A percentile compares a stretch with the other conserved stretches of the same genome.
phyloP scores from a whole-genome alignment of 2,888 invertebrate species.

The Fissipunctia ypsillon region DNA sequence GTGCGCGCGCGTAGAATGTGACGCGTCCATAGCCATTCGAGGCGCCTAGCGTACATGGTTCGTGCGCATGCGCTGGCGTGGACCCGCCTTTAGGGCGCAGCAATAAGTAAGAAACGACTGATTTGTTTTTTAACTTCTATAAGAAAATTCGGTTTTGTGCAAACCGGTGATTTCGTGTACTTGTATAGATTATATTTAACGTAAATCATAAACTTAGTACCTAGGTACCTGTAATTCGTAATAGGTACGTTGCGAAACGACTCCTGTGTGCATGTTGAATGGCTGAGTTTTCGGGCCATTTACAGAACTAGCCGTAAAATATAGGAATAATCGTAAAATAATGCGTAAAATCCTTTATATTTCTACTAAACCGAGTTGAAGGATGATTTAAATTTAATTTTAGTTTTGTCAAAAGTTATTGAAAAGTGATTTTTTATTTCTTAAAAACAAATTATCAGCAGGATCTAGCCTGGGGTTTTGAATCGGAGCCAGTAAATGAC shows the following conservation, averaged over 20 bases:
- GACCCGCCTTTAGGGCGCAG: too few relatives aligned
- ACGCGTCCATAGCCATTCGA: too few relatives aligned
- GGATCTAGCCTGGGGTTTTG: too few relatives aligned
- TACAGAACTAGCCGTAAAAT: slow-evolving; percentile 40
- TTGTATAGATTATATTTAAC: too few relatives aligned
- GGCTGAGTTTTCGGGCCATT: slow-evolving; percentile 25
- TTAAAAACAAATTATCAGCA: too few relatives aligned
- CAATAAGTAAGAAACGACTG: background rate
- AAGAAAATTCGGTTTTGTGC: background rate
- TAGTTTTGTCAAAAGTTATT: background rate
- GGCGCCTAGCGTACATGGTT: too few relatives aligned
- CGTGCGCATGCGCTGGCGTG: too few relatives aligned
- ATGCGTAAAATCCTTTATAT: slow-evolving; percentile 28
- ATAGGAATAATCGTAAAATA: slow-evolving; percentile 47
- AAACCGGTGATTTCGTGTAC: too few relatives aligned
- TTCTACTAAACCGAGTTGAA: background rate
- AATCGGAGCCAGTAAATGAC: background rate
- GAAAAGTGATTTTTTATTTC: background rate
- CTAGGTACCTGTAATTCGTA: too few relatives aligned
- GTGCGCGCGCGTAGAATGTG: too few relatives aligned
- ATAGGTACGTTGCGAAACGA: background rate
- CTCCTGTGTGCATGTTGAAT: slow-evolving; percentile 19
- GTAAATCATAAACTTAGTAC: background rate
- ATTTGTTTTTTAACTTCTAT: background rate
- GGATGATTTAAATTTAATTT: background rate